Percentiles rank a stretch among this genome's conserved stretches.
Conservation (phyloP, 2,113 vertebrate genomes). For the Empidonax alnorum region DNA sequence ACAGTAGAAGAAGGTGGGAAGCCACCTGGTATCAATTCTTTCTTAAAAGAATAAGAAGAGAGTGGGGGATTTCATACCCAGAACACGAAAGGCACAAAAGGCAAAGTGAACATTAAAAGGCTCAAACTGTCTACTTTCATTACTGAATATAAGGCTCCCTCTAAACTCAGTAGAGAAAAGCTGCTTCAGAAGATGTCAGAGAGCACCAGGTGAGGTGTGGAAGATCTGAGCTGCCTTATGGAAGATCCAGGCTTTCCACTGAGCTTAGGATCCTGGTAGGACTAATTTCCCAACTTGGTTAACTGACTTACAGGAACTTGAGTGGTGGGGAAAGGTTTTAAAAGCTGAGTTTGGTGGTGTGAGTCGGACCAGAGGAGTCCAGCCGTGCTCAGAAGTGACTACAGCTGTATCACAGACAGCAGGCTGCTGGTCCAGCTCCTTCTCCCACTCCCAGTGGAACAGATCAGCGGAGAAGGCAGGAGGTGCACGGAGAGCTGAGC, state of each 20-base stretch:
- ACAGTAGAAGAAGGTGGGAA: neutral
- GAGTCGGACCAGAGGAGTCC: neutral
- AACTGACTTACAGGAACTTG: neutral
- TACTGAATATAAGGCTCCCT: neutral
- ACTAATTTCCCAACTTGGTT: neutral
- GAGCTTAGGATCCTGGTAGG: neutral
- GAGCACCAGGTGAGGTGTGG: neutral
- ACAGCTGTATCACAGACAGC: neutral
- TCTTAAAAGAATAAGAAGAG: neutral
- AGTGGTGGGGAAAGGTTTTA: neutral
- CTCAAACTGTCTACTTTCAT: neutral
- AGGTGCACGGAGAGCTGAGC: neutral
- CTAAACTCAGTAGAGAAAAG: neutral
- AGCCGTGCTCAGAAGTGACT: neutral
- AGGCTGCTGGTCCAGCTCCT: neutral
- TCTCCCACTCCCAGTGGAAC: neutral
- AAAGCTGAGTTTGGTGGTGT: neutral
- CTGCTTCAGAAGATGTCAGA: neutral
- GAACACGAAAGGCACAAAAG: neutral
- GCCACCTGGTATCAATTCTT: neutral
- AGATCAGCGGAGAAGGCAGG: neutral
- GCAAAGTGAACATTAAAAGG: neutral
- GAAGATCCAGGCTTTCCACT: neutral
- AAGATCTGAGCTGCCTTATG: neutral
- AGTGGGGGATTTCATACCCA: neutral